phyloP scores from a whole-genome alignment of 2,888 invertebrate genomes.

The Cerastis rubricosa region DNA sequence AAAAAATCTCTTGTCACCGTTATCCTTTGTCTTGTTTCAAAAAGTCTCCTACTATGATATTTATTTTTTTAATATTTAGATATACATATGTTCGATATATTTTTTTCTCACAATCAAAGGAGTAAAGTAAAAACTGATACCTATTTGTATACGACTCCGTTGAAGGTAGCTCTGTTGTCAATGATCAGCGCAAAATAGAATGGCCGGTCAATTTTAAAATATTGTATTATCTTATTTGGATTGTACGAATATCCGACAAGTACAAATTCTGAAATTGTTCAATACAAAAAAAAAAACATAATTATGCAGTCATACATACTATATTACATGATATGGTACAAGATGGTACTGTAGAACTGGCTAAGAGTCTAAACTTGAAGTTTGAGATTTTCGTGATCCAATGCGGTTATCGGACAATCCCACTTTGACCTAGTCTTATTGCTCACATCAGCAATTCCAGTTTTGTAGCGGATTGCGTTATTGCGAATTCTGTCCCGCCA shows the following conservation, averaged over 20 bases:
- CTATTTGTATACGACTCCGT: conserved; percentile 41
- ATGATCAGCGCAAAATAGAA: conserved; percentile 66
- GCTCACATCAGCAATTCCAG: not conserved
- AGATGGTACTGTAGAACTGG: too few relatives aligned
- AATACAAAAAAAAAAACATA: not conserved
- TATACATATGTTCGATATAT: too few relatives aligned
- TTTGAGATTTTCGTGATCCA: too few relatives aligned
- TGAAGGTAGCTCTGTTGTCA: conserved; percentile 46
- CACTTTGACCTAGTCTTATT: not conserved
- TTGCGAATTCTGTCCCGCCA: not conserved
- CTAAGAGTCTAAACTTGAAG: too few relatives aligned
- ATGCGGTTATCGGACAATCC: not conserved
- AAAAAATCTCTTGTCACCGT: not conserved
- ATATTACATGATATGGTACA: too few relatives aligned
- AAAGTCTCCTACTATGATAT: too few relatives aligned
- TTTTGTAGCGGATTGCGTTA: not conserved
- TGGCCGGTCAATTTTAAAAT: conserved; percentile 67
- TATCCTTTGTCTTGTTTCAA: not conserved
- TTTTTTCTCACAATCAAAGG: not conserved
- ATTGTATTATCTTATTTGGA: not conserved
- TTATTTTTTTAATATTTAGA: too few relatives aligned
- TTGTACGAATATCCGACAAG: fast-evolving
- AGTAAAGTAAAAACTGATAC: conserved; percentile 2
- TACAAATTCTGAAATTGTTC: conserved; percentile 17
- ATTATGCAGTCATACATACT: not conserved